Evolutionary conservation across 35 echinoderm and acorn worm species (phyloP), one percentile per base, ranked within the genome.

Genomic region (Ophioderma brevispina): DNA sequence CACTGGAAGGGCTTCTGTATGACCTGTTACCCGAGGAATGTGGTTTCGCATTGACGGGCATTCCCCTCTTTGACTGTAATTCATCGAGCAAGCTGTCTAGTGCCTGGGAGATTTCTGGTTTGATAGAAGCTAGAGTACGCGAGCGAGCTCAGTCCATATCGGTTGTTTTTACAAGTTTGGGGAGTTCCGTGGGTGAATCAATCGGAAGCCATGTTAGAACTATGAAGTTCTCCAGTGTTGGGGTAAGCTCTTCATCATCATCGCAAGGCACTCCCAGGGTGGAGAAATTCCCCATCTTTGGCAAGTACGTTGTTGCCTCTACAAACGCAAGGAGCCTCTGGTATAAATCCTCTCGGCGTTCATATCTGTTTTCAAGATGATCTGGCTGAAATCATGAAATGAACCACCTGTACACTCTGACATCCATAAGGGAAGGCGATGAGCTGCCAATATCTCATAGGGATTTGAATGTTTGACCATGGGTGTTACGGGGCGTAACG

Each of bases 351-450:
- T n/a, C n/a, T n/a, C n/a, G n/a, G n/a, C n/a, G n/a, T n/a, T n/a
- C n/a, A 52, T 21, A 52, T 52, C 46, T 52, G 46, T 8, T 52
- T 52, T 21, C 8, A 52, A 21, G 21, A 11, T 11, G 46, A 52
- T 52, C 46, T 92, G 33, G 25, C 33, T n/a, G 35, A 92, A 86
- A 50, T 92, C 90, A 64, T 52, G 46, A 52, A 52, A 52, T 52
- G 46, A n/a, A 52, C 46, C 46, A 52, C 46, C 46, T 52, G 21
- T 52, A 52, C 21, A 52, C 46, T 52, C 21, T 52, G 46, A 52
- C 8, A 52, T 52, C 46, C 46, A 21, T 52, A 52, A 52, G 8
- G 46, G 46, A 52, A 21, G 46, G 8, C 8, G 21, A 52, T 52
- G 21, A 52, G 46, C 21, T 52, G 46, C 46, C 46, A 52, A 52